Percentiles rank a stretch among this genome's conserved stretches.
Evolutionary conservation across 2,888 invertebrate species (phyloP).

Genomic region (Sussaba pulchella): DNA sequence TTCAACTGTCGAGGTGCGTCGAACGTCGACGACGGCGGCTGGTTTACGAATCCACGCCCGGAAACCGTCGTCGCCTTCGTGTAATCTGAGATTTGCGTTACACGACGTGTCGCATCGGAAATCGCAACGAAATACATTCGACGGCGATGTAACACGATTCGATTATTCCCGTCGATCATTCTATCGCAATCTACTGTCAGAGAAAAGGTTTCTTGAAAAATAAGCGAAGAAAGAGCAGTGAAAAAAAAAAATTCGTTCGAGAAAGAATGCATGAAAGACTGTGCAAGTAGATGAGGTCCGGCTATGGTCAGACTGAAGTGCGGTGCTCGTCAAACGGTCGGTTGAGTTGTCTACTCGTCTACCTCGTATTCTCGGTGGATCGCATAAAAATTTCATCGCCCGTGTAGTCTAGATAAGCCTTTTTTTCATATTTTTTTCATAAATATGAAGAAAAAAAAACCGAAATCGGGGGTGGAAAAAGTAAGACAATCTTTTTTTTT

Average conservation of each 20-base stretch:
- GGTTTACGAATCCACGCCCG: background rate
- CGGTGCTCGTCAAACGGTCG: background rate
- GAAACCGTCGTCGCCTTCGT: constrained; percentile 7
- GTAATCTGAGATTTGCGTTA: constrained; percentile 23
- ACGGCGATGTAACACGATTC: constrained; percentile 4
- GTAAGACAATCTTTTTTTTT: constrained; percentile 6
- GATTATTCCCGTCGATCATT: constrained; percentile 2
- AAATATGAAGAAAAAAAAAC: background rate
- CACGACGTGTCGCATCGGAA: constrained; percentile 11
- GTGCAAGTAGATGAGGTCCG: constrained; percentile 25
- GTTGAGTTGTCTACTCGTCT: background rate
- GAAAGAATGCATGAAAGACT: background rate
- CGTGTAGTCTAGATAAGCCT: constrained; percentile 2
- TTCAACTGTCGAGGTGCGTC: constrained; percentile 38
- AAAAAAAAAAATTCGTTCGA: background rate
- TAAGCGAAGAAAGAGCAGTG: background rate
- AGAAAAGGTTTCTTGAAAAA: background rate
- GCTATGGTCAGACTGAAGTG: constrained; percentile 13
- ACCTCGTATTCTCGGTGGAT: background rate
- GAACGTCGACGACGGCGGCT: constrained; percentile 6
- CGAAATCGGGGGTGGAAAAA: background rate
- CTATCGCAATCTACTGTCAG: background rate
- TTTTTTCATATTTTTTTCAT: no score
- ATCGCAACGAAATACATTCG: constrained; percentile 28
- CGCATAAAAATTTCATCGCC: constrained; percentile 16